Percentiles rank a stretch among this genome's conserved stretches.
phyloP scores from a whole-genome alignment of 2,113 vertebrate genomes.

The Oreocharis arfaki region DNA sequence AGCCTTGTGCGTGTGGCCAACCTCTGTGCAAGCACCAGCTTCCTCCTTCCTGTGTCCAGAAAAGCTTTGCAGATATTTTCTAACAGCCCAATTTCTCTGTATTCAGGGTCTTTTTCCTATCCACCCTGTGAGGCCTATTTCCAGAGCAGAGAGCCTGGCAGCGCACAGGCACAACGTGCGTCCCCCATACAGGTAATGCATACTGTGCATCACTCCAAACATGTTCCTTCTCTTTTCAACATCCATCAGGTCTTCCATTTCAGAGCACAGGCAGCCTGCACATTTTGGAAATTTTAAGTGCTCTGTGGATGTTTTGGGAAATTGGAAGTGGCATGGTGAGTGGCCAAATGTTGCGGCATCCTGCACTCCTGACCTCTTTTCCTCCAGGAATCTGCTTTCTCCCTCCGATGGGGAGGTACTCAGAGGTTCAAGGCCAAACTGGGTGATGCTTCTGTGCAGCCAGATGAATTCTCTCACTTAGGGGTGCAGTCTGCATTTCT shows the following conservation, averaged over 20 bases:
- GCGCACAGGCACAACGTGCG: accelerated
- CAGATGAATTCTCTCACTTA: background rate
- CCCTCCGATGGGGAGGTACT: background rate
- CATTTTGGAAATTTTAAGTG: background rate
- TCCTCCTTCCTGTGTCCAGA: background rate
- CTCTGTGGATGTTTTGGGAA: background rate
- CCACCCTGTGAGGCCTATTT: accelerated
- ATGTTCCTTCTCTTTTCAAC: background rate
- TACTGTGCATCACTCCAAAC: accelerated
- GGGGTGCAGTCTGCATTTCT: background rate
- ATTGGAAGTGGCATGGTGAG: background rate
- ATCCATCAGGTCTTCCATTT: background rate
- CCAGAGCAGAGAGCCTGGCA: background rate
- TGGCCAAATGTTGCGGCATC: background rate
- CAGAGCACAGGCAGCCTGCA: background rate
- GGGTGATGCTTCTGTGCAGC: accelerated
- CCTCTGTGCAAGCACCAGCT: background rate
- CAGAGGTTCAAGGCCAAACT: background rate
- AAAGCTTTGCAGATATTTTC: background rate
- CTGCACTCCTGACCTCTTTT: background rate
- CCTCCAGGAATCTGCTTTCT: background rate
- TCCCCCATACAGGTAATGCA: background rate
- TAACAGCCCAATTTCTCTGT: background rate
- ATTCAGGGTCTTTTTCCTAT: background rate
- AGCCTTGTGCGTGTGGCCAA: background rate